A percentile compares a stretch with the other conserved stretches of the same genome.
phyloP scores from a whole-genome alignment of 2,797 vertebrate species.

The Vespertilio murinus region DNA sequence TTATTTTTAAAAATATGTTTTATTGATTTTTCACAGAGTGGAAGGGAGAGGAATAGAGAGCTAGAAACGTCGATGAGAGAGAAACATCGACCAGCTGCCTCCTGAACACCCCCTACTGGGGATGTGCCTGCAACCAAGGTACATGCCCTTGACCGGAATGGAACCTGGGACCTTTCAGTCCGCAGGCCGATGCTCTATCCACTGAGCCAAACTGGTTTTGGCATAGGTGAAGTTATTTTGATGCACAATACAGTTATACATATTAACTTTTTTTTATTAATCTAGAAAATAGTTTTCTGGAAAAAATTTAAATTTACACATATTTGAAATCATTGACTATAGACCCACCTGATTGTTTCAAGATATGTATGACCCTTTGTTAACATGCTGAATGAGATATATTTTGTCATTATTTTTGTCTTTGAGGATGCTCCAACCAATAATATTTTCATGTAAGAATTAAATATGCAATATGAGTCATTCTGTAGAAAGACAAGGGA shows the following conservation, averaged over 20 bases:
- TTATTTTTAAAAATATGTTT: too few relatives aligned
- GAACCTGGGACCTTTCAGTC: too few relatives aligned
- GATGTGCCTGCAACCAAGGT: too few relatives aligned
- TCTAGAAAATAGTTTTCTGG: slow-evolving; percentile 22
- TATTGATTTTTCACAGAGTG: too few relatives aligned
- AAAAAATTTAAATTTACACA: background rate
- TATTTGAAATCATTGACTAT: background rate
- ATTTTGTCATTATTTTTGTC: slow-evolving; percentile 1
- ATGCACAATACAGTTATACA: background rate
- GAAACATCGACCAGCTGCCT: too few relatives aligned
- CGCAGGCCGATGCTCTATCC: too few relatives aligned
- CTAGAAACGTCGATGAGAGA: too few relatives aligned
- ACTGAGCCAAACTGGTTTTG: too few relatives aligned
- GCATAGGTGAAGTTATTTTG: background rate
- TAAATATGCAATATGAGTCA: background rate
- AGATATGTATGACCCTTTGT: background rate
- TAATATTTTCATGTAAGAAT: slow-evolving; percentile 5
- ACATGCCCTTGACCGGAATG: too few relatives aligned
- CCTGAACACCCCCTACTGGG: too few relatives aligned
- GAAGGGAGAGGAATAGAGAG: too few relatives aligned
- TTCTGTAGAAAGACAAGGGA: background rate
- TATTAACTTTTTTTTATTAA: background rate
- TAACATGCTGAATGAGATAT: background rate
- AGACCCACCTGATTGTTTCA: background rate
- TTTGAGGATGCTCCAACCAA: background rate